Evolutionary conservation across 2,797 vertebrate genomes (phyloP), one percentile per base, ranked within the genome.

Genomic region (Acanthiza pusilla): DNA sequence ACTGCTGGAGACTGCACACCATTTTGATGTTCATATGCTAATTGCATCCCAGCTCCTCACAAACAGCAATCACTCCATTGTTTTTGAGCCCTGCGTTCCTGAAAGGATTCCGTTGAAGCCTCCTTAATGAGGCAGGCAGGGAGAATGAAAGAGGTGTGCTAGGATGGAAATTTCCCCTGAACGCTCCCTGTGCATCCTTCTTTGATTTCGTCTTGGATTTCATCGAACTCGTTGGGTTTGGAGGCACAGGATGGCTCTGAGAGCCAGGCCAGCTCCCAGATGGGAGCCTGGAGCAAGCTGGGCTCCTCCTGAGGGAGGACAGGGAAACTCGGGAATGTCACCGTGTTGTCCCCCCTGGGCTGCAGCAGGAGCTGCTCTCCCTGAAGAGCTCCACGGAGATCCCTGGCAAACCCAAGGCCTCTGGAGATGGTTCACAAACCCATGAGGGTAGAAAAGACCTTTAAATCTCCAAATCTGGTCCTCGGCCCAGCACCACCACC

Each of bases 61-160:
- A 97, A 97, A 92, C 91, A 27, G 96, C 95, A 97, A 97, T 96
- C 93, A 96, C 96, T 94, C 81, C 96, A 95, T 72, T 95, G 94
- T 91, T 91, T 73, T 79, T 92, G 81, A 53, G 81, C 94, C 16
- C 16, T 5, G 88, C 38, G 65, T 45, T 91, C 91, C 76, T 89
- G 87, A 95, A 96, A 96, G 96, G 92, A 73, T 57, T 83, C 77
- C 75, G 25, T 16, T 89, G 95, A 93, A 85, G 76, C 68, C 78
- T 88, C 72, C 55, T 61, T 96, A 85, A 92, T 38, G 94, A 96
- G 93, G 71, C 90, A 70, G 93, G 19, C 68, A n/a, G 23, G 7
- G 78, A 60, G 85, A 88, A 73, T 40, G 77, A 63, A 40, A 53
- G 81, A 93, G 87, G 91, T 86, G 55, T 8, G 78, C 11, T 40